phyloP scores from a whole-genome alignment of 1,140 invertebrate genomes.

The Drosophila jambulina region DNA sequence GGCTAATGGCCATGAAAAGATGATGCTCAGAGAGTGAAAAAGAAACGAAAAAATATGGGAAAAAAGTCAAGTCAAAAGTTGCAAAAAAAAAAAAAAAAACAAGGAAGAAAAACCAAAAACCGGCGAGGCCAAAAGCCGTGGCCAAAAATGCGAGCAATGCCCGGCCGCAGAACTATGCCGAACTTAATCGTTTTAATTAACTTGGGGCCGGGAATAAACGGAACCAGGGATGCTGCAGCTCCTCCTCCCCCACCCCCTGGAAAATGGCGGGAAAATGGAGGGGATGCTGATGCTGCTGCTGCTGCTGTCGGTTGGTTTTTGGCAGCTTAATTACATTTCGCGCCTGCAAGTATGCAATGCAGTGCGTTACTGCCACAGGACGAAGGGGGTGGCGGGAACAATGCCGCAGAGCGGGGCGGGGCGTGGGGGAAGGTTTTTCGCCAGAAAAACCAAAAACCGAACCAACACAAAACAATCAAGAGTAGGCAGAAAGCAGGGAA shows the following conservation, averaged over 20 bases:
- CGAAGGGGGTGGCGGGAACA: not conserved
- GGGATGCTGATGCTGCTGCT: not conserved
- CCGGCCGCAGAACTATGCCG: slow-evolving; percentile 62
- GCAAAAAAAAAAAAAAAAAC: not conserved
- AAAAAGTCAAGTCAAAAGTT: not conserved
- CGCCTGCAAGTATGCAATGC: slow-evolving; percentile 76
- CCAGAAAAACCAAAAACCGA: slow-evolving; percentile 27
- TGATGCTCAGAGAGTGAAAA: not conserved
- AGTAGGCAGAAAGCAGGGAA: slow-evolving; percentile 14
- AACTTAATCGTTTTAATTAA: slow-evolving; percentile 78
- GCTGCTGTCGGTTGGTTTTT: slow-evolving; percentile 52
- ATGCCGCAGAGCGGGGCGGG: slow-evolving; percentile 1
- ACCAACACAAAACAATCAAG: slow-evolving; percentile 51
- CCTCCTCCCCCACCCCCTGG: not conserved
- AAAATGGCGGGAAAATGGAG: not conserved
- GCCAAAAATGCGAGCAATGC: slow-evolving; percentile 39
- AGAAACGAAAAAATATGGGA: not conserved
- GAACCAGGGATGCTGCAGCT: slow-evolving; percentile 9
- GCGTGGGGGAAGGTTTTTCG: not conserved
- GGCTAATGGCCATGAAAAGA: slow-evolving; percentile 9
- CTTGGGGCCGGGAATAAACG: slow-evolving; percentile 46
- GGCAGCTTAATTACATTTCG: slow-evolving; percentile 82
- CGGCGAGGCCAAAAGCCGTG: slow-evolving; percentile 1
- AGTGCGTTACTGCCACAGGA: slow-evolving; percentile 1
- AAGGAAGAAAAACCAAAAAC: slow-evolving; percentile 1